Percentiles rank a stretch among this genome's conserved stretches.
Conservation (phyloP, 2,888 invertebrate species). For the Drosophila rubida region DNA sequence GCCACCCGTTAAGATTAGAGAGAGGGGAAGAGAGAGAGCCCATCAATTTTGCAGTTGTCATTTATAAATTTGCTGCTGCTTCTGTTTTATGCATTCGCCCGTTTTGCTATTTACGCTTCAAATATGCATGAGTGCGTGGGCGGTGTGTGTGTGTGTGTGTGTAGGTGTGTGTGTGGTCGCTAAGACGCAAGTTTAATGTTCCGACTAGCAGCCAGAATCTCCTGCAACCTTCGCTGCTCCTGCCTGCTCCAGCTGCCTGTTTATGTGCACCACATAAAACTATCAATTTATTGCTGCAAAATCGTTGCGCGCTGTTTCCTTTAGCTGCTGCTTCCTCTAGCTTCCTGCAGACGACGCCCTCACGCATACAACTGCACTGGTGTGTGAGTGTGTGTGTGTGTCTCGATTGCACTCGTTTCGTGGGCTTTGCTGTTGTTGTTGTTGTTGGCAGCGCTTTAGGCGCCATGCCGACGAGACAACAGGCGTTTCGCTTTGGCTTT, state of each 20-base stretch:
- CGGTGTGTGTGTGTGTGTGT: not conserved
- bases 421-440: slow-evolving; percentile 78
- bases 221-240: slow-evolving; percentile 9
- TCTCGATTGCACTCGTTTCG: slow-evolving; percentile 72
- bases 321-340: slow-evolving; percentile 70
- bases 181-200: slow-evolving; percentile 61
- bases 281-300: slow-evolving; percentile 80
- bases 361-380: slow-evolving; percentile 43
- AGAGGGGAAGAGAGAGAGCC: slow-evolving; percentile 26
- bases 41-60: slow-evolving; percentile 70
- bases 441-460: slow-evolving; percentile 79
- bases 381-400: slow-evolving; percentile 27
- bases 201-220: slow-evolving; percentile 35
- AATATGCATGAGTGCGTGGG: slow-evolving; percentile 44
- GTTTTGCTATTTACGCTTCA: slow-evolving; percentile 54
- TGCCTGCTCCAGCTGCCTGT: slow-evolving; percentile 47
- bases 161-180: slow-evolving; percentile 4
- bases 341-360: slow-evolving; percentile 64
- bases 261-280: slow-evolving; percentile 79
- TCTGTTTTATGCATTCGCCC: slow-evolving; percentile 65
- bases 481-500: slow-evolving; percentile 69
- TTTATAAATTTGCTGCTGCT: slow-evolving; percentile 70
- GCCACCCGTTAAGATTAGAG: not conserved
- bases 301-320: slow-evolving; percentile 80
- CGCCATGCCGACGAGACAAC: slow-evolving; percentile 80